Base-by-base conservation (phyloP, 1,140 invertebrate genomes). In the Lepidurus couesii region DNA sequence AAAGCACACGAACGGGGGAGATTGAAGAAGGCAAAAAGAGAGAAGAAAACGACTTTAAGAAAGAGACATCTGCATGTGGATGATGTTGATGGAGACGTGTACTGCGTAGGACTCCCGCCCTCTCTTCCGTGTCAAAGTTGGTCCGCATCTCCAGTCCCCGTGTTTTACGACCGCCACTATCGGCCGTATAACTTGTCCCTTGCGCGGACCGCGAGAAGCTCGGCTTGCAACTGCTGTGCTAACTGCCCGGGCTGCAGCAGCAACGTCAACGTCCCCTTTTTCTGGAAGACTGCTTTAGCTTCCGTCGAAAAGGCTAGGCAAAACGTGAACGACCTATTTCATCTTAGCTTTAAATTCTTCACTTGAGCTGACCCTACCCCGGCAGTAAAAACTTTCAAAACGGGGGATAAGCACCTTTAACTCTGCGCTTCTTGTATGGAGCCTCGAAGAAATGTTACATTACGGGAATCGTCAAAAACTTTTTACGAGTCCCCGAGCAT, bases 201-300 rank as follows among this genome's bases (percentile, higher is more conserved):
- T n/a, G 53, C 16, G 21, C n/a, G 16, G 53, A 34, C 53, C 53
- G 53, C 16, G 53, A 16, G 21, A 65, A 65, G 53, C 16, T 13
- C 53, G 21, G 34, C 34, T 21, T 13, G 53, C 53, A 21, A 21
- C 53, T 65, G 21, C 53, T 65, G 16, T 65, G 53, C 13, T 34
- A 34, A 34, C 34, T 34, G 53, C 21, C 53, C 53, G 16, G 7
- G 21, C 53, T 65, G 21, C 53, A 65, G 21, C 16, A 65, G 53
- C n/a, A 65, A 65, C 34, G 34, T 34, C 34, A 65, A 13, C 53
- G 16, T 65, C 53, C 53, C 53, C 21, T 65, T 65, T 65, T 65
- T 65, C 53, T 65, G 53, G 53, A 65, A 65, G 53, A 65, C 53
- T 65, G 53, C 53, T 65, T 65, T 9, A 21, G 53, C 53, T 65